phyloP scores from a whole-genome alignment of 1,140 invertebrate genomes.

The Hyphantria cunea region DNA sequence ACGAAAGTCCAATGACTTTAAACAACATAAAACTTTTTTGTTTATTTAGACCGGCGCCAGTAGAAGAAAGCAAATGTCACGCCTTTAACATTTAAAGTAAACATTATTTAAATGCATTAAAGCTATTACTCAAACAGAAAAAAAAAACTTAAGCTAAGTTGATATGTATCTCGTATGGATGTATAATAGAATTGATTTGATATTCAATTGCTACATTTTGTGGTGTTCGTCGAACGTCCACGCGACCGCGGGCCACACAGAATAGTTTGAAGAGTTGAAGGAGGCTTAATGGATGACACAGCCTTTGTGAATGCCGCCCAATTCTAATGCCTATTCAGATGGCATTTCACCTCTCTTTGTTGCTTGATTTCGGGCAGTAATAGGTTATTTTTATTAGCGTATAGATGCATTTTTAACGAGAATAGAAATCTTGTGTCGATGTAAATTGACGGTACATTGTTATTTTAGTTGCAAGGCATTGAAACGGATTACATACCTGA shows the following conservation, averaged over 20 bases:
- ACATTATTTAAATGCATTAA: constrained; percentile 21
- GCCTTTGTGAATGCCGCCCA: constrained; percentile 78
- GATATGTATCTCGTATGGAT: constrained; percentile 44
- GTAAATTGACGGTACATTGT: constrained; percentile 48
- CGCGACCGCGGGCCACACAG: constrained; percentile 78
- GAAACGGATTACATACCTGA: constrained; percentile 30
- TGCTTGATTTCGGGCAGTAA: constrained; percentile 78
- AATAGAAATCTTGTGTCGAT: constrained; percentile 48
- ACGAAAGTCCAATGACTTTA: too few species aligned
- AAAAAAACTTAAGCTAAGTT: constrained; percentile 34
- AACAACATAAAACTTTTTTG: too few species aligned
- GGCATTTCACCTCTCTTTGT: constrained; percentile 77
- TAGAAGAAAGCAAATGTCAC: constrained; percentile 21
- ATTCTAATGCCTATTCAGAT: constrained; percentile 80
- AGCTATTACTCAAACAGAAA: constrained; percentile 28
- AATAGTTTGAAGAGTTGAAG: constrained; percentile 69
- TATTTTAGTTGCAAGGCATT: constrained; percentile 34
- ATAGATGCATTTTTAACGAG: constrained; percentile 72
- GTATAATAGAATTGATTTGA: constrained; percentile 77
- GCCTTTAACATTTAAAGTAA: constrained; percentile 23
- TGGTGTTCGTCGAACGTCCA: constrained; percentile 45
- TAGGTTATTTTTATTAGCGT: constrained; percentile 78
- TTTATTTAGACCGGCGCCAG: background rate
- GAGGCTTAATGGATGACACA: constrained; percentile 79
- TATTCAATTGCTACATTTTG: constrained; percentile 65